Evolutionary conservation across 2,797 vertebrate genomes (phyloP), one percentile per base, ranked within the genome.

Genomic region (Dicrostonyx torquatus): DNA sequence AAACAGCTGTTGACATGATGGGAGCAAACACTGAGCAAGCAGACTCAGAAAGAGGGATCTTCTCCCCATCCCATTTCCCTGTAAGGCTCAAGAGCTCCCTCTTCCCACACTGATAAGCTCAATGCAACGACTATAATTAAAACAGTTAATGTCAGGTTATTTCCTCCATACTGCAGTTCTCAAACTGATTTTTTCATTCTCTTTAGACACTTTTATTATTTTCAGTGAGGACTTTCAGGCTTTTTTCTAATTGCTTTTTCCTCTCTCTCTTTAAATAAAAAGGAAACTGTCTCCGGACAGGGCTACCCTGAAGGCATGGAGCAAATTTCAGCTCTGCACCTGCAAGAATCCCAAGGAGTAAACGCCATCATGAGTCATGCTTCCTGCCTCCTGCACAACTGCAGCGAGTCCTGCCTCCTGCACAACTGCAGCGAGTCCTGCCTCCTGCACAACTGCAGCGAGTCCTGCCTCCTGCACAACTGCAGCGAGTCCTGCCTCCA

Each of bases 121-220:
- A 93, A 93, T 76, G 96, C 95, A 82, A 83, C 83, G 97, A 98
- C 98, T 98, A 98, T 98, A 90, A 97, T 97, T 97, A 97, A 94
- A 97, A 96, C 97, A 97, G 97, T 97, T 98, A 97, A 94, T 98
- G 96, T 97, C 95, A 94, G 97, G 92, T 97, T 97, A 95, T 97
- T 97, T 97, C 97, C 96, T 98, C 98, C 98, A 97, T 97, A 97
- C 96, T 89, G 90, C 4, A 96, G 97, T 94, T 97, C 97, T 98
- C 98, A 97, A 98, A 97, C 96, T 75, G 96, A 92, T 96, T 96
- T 98, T 96, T 97, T 95, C 53, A 98, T 97, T 96, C 97, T 95
- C 95, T 87, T 96, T 45, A 58, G 98, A 98, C 92, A 94, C 73
- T 96, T 97, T 97, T 88, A 2, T 26, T 78, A 97, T 97, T 96